Conservation (phyloP, 2,113 vertebrate species). For the Rafetus swinhoei region DNA sequence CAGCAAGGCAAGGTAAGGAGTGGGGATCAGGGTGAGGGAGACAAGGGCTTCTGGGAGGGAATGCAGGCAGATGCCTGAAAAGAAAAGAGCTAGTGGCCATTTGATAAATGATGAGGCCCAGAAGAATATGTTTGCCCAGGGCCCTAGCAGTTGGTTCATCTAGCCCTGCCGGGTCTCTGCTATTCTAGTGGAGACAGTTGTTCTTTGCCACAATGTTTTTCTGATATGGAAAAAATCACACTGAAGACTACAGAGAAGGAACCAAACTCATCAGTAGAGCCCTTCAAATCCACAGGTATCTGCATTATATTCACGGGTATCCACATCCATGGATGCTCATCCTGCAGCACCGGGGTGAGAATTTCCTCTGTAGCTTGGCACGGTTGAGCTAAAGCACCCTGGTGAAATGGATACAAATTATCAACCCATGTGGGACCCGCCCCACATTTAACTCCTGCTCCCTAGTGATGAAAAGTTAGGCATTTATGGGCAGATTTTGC, state of each 20-base stretch:
- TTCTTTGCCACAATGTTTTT: background rate
- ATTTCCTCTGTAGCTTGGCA: background rate
- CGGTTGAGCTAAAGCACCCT: accelerated
- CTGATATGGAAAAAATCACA: accelerated
- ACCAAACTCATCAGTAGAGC: background rate
- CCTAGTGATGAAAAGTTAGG: accelerated
- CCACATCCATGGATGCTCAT: background rate
- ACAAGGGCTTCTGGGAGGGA: no score
- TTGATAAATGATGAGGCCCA: background rate
- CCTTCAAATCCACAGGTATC: no score
- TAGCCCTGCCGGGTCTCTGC: accelerated
- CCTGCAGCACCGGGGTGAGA: background rate
- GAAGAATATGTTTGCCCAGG: background rate
- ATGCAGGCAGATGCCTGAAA: background rate
- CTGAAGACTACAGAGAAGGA: background rate
- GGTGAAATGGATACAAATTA: background rate
- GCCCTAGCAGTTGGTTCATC: background rate
- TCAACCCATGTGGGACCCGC: background rate
- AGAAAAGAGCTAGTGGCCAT: background rate
- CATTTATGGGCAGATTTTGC: accelerated
- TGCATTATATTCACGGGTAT: no score
- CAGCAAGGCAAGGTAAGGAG: background rate
- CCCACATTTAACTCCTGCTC: background rate
- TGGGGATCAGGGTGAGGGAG: background rate
- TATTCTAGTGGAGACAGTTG: background rate